Base-by-base conservation (phyloP, 2,888 invertebrate genomes). In the Pediacus dermestoides region DNA sequence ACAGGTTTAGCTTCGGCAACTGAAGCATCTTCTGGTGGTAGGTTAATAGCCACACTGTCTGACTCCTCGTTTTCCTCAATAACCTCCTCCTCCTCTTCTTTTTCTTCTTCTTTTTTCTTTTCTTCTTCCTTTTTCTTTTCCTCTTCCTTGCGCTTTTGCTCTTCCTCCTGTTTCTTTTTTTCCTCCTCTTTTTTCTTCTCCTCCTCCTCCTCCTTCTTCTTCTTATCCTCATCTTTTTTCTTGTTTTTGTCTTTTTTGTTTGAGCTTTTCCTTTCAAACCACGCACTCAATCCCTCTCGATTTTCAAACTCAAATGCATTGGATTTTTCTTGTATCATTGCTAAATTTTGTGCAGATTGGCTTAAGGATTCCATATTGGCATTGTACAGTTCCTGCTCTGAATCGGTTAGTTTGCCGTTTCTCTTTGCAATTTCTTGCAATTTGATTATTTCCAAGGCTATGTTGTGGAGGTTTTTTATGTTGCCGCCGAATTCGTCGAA, bases 1-100 rank as follows among this genome's bases (percentile, higher is more conserved):
- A 85, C 74, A 37, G 86, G 86, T 55, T 82, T 85, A 0, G 85
- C 85, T 68, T 86, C 85, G 13, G 86, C 85, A 9, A 86, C 78
- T 0, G 79, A 77, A 8, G 78, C 76, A 42, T 78, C 77, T 39
- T 75, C 74, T 8, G 75, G 72, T 2, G 78, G 78, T 2, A 73
- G 66, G 44, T 74, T 73, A 11, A 79, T 67, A 12, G 72, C 66
- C 7, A 70, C 63, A 2, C 68, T 67, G 13, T 71, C 70, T 10
- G 61, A 61, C 1, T 58, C 57, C 1, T 74, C 68, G 8, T 70
- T 68, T 44, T 66, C 67, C 21, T 58, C 54, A 13, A 55, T 56
- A 25, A 60, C 58, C 22, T 52, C 56, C 28, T 60, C 50, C 60
- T 52, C 47, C 34, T 53, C 48, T 36, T 54, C 48, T 31, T 57